Percentiles rank a stretch among this genome's conserved stretches.
Conservation (phyloP, 2,797 vertebrate species). For the Huso huso region DNA sequence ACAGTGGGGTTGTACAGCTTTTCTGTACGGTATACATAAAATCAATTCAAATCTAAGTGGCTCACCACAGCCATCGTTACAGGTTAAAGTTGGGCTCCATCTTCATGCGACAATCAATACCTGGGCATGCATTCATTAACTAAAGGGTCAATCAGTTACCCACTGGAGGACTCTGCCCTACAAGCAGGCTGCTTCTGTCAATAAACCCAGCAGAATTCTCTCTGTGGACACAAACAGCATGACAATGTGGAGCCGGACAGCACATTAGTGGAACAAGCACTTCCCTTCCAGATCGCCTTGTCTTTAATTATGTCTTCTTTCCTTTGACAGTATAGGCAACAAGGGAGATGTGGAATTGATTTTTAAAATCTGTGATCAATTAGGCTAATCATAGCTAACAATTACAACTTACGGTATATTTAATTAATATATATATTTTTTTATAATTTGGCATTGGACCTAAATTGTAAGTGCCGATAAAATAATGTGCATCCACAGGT, state of each 20-base stretch:
- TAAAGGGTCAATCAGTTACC: neutral
- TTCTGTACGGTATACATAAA: too few relatives aligned
- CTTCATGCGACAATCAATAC: neutral
- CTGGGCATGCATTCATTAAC: slow-evolving; percentile 7
- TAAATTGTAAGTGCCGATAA: too few relatives aligned
- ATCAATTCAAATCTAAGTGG: too few relatives aligned
- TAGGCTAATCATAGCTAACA: too few relatives aligned
- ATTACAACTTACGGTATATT: too few relatives aligned
- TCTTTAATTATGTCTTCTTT: neutral
- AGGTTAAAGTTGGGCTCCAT: too few relatives aligned
- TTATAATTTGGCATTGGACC: too few relatives aligned
- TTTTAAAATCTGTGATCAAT: too few relatives aligned
- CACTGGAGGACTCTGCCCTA: neutral
- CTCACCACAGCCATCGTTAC: too few relatives aligned
- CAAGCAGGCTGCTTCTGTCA: neutral
- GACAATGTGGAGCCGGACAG: neutral
- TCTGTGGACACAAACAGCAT: neutral
- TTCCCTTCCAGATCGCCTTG: neutral
- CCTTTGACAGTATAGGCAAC: neutral
- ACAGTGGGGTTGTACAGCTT: too few relatives aligned
- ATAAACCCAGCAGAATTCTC: slow-evolving; percentile 2
- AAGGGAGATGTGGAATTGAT: neutral
- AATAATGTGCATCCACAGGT: too few relatives aligned
- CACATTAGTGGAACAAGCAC: neutral
- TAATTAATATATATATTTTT: too few relatives aligned